phyloP scores from a whole-genome alignment of 2,888 invertebrate genomes.

The Drosophila heteroneura region DNA sequence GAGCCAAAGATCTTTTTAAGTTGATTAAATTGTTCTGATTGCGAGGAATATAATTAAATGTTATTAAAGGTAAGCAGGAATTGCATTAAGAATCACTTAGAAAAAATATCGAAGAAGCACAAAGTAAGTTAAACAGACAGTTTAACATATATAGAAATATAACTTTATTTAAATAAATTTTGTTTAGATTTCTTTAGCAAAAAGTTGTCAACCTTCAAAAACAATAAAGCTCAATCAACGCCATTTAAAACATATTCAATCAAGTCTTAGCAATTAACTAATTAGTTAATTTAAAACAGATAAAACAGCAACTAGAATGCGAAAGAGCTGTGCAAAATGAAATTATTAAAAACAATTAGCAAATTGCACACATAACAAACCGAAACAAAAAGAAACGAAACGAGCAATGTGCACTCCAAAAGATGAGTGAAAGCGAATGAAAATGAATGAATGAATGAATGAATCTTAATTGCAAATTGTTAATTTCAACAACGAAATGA shows the following conservation, averaged over 20 bases:
- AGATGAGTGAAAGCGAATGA: slow-evolving; percentile 50
- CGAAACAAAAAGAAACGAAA: slow-evolving; percentile 6
- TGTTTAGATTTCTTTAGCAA: neutral
- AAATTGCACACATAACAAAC: slow-evolving; percentile 28
- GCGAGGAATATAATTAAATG: neutral
- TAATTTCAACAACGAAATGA: slow-evolving; percentile 33
- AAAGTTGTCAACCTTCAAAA: neutral
- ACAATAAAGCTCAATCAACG: neutral
- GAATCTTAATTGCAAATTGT: slow-evolving; percentile 57
- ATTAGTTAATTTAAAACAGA: slow-evolving; percentile 38
- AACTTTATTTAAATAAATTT: neutral
- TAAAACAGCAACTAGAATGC: slow-evolving; percentile 25
- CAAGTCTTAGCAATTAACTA: neutral
- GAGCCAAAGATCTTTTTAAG: neutral
- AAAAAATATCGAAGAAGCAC: neutral
- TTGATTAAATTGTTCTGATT: neutral
- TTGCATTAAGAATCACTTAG: neutral
- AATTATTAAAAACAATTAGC: slow-evolving; percentile 48
- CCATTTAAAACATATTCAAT: neutral
- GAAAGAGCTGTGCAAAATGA: slow-evolving; percentile 31
- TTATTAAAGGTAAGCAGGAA: neutral
- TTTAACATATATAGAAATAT: neutral
- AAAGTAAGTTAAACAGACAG: neutral
- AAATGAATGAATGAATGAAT: slow-evolving; percentile 18
- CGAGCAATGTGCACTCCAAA: slow-evolving; percentile 28